These are phyloP conservation scores for Akabosia matsudoensis DNA, from an alignment of 1,140 invertebrate species.

Conservation along the genomic window DNA sequence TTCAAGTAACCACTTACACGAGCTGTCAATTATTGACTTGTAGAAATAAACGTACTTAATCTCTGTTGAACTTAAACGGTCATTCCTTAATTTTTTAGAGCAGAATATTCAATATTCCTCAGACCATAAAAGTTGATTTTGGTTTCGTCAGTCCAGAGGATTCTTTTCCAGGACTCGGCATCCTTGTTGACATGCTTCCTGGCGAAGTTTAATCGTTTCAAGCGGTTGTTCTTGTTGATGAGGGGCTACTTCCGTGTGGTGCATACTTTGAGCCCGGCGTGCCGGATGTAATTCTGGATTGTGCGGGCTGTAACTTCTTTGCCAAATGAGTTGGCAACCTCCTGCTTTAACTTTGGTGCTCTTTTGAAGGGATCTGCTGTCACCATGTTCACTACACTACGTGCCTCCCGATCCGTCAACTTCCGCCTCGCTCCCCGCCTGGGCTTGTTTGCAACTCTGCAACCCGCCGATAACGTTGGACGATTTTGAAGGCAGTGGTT, in stretches of 20 bases:
- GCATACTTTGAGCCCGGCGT: background rate
- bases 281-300: background rate
- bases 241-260: conserved; percentile 11
- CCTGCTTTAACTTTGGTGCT: background rate
- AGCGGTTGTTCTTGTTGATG: background rate
- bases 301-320: background rate
- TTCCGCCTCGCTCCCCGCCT: background rate
- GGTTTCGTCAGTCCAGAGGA: conserved; percentile 28
- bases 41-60: too few relatives aligned
- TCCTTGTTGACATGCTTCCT: background rate
- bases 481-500: background rate
- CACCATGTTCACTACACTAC: background rate
- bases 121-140: conserved; percentile 29
- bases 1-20: too few relatives aligned
- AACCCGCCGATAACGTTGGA: background rate
- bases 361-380: background rate
- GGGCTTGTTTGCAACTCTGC: background rate
- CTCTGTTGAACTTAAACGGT: too few relatives aligned
- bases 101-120: too few relatives aligned
- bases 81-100: too few relatives aligned
- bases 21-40: too few relatives aligned
- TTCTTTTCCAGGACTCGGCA: conserved; percentile 13
- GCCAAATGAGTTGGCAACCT: background rate
- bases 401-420: background rate
- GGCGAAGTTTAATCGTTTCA: conserved; percentile 9